phyloP scores from a whole-genome alignment of 2,888 invertebrate species.

The Amiota communis region DNA sequence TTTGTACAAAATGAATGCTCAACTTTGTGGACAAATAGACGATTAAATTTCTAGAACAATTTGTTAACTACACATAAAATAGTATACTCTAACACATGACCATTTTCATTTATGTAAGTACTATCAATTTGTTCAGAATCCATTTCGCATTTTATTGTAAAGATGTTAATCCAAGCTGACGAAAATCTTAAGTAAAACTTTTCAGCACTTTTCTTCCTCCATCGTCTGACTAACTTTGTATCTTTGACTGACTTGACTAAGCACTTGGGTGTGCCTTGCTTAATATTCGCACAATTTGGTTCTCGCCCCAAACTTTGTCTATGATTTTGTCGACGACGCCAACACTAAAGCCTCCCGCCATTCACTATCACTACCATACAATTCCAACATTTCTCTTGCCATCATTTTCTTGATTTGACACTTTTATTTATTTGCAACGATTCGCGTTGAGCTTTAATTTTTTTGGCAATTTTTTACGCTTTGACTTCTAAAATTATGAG shows the following conservation, averaged over 20 bases:
- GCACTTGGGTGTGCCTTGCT: not conserved
- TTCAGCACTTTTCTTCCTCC: not conserved
- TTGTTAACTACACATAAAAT: too few relatives aligned
- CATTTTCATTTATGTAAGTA: too few relatives aligned
- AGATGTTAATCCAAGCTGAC: too few relatives aligned
- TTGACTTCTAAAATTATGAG: conserved; percentile 18
- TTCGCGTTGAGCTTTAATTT: conserved; percentile 8
- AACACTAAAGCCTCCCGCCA: not conserved
- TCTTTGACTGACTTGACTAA: not conserved
- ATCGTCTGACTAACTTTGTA: not conserved
- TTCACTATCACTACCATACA: not conserved
- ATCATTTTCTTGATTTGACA: conserved; percentile 6
- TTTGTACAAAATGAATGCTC: too few relatives aligned
- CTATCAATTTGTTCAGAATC: too few relatives aligned
- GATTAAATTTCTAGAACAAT: too few relatives aligned
- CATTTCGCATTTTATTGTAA: too few relatives aligned
- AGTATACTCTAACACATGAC: too few relatives aligned
- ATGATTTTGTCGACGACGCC: not conserved
- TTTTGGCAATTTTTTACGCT: conserved; percentile 15
- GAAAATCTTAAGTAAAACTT: too few relatives aligned
- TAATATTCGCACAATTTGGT: not conserved
- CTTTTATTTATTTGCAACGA: conserved; percentile 7
- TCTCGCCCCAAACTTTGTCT: not conserved
- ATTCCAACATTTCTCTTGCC: not conserved
- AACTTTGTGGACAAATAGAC: too few relatives aligned